Conservation (phyloP, 1,140 invertebrate species). For the Dermatophagoides farinae region DNA sequence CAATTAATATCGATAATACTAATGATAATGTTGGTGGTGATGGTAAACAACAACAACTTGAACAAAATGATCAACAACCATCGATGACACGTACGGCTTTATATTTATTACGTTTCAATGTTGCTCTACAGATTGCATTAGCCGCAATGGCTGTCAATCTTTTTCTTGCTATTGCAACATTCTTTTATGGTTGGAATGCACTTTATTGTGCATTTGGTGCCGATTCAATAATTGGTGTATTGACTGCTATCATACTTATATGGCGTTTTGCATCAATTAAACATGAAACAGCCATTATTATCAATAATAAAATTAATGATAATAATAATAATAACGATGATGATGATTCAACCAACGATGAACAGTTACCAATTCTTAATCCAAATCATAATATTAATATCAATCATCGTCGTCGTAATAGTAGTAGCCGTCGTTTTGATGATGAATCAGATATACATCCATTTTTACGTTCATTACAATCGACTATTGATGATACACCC, state of each 20-base stretch:
- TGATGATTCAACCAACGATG: too few relatives aligned
- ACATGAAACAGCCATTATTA: not conserved
- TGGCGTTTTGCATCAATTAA: slow-evolving; percentile 1
- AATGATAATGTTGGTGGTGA: too few relatives aligned
- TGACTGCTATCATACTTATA: not conserved
- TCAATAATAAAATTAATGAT: too few relatives aligned
- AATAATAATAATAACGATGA: too few relatives aligned
- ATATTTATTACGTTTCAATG: not conserved
- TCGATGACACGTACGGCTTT: not conserved
- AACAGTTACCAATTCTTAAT: too few relatives aligned
- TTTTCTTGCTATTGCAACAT: not conserved
- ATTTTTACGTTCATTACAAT: not conserved
- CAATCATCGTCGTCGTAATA: too few relatives aligned
- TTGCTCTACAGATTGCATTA: not conserved
- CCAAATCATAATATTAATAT: too few relatives aligned
- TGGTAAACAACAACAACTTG: too few relatives aligned
- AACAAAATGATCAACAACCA: too few relatives aligned
- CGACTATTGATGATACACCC: not conserved
- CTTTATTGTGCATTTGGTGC: slow-evolving; percentile 3
- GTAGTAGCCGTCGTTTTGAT: too few relatives aligned
- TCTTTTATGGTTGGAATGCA: not conserved
- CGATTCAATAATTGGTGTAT: not conserved
- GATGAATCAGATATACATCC: too few relatives aligned
- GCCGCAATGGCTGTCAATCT: not conserved
- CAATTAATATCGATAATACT: too few relatives aligned